A percentile compares a stretch with the other conserved stretches of the same genome.
These are phyloP conservation scores for Alosa sapidissima DNA, from an alignment of 2,797 vertebrate species.

Conservation along the genomic window DNA sequence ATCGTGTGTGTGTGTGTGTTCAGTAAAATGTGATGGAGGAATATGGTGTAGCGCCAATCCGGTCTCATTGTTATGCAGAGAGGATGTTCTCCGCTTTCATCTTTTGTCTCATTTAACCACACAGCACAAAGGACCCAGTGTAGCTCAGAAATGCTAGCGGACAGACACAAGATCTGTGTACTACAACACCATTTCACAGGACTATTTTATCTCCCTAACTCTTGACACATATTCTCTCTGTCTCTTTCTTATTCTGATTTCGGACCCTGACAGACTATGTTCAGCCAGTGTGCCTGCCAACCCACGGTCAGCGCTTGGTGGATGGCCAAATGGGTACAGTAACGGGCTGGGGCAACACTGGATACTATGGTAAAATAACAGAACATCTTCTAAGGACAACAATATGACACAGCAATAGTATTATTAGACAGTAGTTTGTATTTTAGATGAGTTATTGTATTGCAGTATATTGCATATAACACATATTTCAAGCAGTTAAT, in stretches of 20 bases:
- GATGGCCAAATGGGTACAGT: slow-evolving; percentile 87
- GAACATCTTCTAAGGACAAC: neutral
- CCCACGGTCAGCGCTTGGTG: slow-evolving; percentile 79
- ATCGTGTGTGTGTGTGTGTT: neutral
- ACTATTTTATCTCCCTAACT: slow-evolving; percentile 14
- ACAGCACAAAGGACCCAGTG: slow-evolving; percentile 1
- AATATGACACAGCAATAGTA: neutral
- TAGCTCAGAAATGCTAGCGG: neutral
- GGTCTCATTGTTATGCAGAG: slow-evolving; percentile 8
- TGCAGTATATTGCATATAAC: neutral
- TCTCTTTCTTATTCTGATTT: neutral
- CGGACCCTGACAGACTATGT: slow-evolving; percentile 76
- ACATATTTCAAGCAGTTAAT: too few species aligned
- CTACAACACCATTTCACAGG: neutral
- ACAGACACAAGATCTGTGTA: slow-evolving; percentile 14
- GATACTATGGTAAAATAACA: slow-evolving; percentile 81
- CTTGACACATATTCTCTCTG: neutral
- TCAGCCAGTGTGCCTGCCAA: slow-evolving; percentile 87
- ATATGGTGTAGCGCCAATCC: neutral
- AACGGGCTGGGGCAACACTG: slow-evolving; percentile 89
- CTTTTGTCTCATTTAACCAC: neutral
- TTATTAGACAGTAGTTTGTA: neutral
- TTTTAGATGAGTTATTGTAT: neutral
- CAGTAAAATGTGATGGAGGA: neutral
- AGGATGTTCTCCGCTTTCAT: neutral